Percentiles rank a stretch among this genome's conserved stretches.
Evolutionary conservation across 2,888 invertebrate species (phyloP).

Genomic region (Protonemura montana): DNA sequence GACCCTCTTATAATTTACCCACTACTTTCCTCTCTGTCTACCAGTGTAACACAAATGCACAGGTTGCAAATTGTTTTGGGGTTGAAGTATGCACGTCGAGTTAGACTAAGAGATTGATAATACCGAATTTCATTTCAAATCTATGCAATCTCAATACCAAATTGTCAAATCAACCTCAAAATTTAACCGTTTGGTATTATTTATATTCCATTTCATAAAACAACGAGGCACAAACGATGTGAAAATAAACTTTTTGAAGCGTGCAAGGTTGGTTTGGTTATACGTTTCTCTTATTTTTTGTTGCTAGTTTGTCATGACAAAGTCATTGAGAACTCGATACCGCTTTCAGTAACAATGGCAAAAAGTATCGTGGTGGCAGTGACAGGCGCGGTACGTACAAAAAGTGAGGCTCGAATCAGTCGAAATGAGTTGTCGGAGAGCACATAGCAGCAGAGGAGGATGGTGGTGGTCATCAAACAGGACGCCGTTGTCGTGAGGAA

Average conservation of each 20-base stretch:
- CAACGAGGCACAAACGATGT: not conserved
- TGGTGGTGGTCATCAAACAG: constrained; percentile 77
- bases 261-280: not conserved
- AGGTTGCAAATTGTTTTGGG: no score
- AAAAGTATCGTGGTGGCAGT: no score
- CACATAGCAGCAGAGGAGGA: constrained; percentile 79
- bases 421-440: constrained; percentile 79
- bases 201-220: not conserved
- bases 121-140: no score
- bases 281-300: not conserved
- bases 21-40: no score
- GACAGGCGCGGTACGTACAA: no score
- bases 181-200: not conserved
- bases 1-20: no score
- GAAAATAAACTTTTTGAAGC: not conserved
- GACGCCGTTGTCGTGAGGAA: constrained; percentile 83
- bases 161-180: no score
- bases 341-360: not conserved
- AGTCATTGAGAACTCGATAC: not conserved
- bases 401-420: constrained; percentile 80
- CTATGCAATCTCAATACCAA: no score
- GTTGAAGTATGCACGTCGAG: no score
- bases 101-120: no score
- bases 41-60: no score
- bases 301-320: not conserved